Conservation (phyloP, 1,140 invertebrate genomes). For the Cydia pomonella region DNA sequence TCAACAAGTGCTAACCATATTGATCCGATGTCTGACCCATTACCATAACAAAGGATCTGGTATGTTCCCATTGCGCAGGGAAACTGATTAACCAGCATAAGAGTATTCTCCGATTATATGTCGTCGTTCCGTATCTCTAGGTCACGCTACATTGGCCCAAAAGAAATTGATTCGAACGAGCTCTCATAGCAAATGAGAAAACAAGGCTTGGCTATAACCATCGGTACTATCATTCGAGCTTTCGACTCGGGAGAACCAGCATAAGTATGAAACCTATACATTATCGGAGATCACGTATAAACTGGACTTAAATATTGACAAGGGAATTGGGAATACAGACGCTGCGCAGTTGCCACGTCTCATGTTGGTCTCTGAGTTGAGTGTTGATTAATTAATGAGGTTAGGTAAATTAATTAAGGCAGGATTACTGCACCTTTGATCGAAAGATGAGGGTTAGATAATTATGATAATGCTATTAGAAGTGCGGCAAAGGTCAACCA, state of each 20-base stretch:
- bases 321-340: too few relatives aligned
- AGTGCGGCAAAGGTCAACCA: too few relatives aligned
- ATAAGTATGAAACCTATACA: too few relatives aligned
- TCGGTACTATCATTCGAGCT: too few relatives aligned
- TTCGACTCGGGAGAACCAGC: too few relatives aligned
- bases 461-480: too few relatives aligned
- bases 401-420: neutral
- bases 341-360: neutral
- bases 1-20: slow-evolving; percentile 21
- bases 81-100: neutral
- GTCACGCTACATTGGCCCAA: neutral
- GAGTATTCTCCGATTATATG: neutral
- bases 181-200: neutral
- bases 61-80: neutral
- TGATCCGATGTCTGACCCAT: slow-evolving; percentile 14
- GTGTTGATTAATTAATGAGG: neutral
- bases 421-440: neutral
- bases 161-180: neutral
- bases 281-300: too few relatives aligned
- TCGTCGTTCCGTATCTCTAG: neutral
- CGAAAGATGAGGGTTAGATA: too few relatives aligned
- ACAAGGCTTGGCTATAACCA: too few relatives aligned
- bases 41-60: slow-evolving; percentile 23
- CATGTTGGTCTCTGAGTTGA: neutral
- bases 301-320: too few relatives aligned